phyloP scores from a whole-genome alignment of 2,888 invertebrate species.

The Drosophila quinaria region DNA sequence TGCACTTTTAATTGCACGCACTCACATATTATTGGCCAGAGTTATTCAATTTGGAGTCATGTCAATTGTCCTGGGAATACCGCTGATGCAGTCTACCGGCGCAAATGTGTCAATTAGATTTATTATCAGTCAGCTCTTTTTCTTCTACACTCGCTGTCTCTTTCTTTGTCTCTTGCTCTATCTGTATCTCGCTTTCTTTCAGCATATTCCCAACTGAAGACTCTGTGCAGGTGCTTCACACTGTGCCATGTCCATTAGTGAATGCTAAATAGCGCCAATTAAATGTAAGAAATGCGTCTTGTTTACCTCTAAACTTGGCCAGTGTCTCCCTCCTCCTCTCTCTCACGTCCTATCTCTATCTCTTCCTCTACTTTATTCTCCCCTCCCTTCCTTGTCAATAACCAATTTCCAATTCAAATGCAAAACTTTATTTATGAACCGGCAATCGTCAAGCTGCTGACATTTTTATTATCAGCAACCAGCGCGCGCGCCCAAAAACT shows the following conservation, averaged over 20 bases:
- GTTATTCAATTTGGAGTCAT: conserved; percentile 42
- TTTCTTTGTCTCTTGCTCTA: conserved; percentile 6
- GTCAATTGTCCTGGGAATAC: conserved; percentile 61
- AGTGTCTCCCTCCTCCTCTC: neutral
- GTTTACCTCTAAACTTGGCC: conserved; percentile 28
- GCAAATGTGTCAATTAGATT: conserved; percentile 86
- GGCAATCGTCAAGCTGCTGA: conserved; percentile 76
- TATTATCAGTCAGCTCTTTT: conserved; percentile 81
- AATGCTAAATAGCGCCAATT: conserved; percentile 79
- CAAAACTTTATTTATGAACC: conserved; percentile 82
- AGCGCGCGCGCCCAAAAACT: conserved; percentile 68
- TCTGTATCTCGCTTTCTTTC: conserved; percentile 13
- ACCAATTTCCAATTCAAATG: conserved; percentile 75
- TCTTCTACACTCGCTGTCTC: conserved; percentile 37
- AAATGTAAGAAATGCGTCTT: conserved; percentile 74
- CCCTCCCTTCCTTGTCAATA: neutral
- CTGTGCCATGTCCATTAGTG: conserved; percentile 76
- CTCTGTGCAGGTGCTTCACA: conserved; percentile 63
- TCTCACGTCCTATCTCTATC: neutral
- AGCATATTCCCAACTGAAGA: conserved; percentile 11
- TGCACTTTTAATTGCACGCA: conserved; percentile 68
- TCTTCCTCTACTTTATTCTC: neutral
- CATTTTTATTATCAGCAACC: conserved; percentile 83
- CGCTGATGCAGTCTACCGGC: conserved; percentile 54
- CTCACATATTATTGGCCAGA: conserved; percentile 65